Evolutionary conservation across 2,888 invertebrate species (phyloP), one percentile per base, ranked within the genome.

Genomic region (Arge pagana): DNA sequence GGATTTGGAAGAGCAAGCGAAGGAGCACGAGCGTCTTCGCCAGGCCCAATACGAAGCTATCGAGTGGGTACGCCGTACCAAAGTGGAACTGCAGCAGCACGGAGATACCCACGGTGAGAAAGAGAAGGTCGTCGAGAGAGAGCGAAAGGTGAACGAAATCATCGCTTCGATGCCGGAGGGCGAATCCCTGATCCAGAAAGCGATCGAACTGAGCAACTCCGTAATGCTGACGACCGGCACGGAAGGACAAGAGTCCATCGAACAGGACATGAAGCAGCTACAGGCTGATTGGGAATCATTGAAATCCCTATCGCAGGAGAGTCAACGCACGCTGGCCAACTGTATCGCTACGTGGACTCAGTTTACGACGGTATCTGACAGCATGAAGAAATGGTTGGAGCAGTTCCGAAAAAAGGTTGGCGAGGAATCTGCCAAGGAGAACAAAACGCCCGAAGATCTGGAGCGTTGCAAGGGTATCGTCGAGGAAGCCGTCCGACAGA

Each of bases 21-120:
- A 85, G 58, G 87, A 90, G 41, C 96, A 96, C 68, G 93, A 93
- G 63, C 86, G 88, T 64, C 95, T 91, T 77, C 90, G 90, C 70
- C 88, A 88, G 62, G 86, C 88, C 0, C 87, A 88, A 63, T 89
- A 89, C 65, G 88, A 86, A 64, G 88, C 91, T 52, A 85, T 88
- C 51, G 94, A 96, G 62, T 94, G 92, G 91, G 83, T 96, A 18
- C 82, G 90, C 21, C 87, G 86, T 65, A 84, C 87, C 11, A 85
- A 89, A 66, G 82, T 89, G n/a, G 88, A 90, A 60, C 84, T 93
- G 21, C 93, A 93, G 67, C 88, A 90, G 63, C 88, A 89, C 61
- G 86, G 90, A 3, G 93, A 94, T 72, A 88, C 91, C 1, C 93
- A 93, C 68, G 94, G 94, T 3, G 94, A 95, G 69, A 88, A 89